These are phyloP conservation scores for Trogon surrucura DNA, from an alignment of 2,113 vertebrate genomes.

Conservation along the genomic window DNA sequence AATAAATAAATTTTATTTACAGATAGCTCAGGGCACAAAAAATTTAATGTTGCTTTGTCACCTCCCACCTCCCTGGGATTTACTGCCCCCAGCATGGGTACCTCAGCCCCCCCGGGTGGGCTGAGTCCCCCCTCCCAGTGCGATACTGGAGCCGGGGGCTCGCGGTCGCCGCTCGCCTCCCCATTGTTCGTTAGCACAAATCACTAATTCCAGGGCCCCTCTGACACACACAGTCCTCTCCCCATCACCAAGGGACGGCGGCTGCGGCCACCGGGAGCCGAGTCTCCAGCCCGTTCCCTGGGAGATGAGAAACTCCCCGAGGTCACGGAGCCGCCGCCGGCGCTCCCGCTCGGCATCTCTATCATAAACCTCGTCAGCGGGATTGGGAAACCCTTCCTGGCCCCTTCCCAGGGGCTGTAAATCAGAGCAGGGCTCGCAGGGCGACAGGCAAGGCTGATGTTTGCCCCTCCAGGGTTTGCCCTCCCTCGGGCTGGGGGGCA, in stretches of 20 bases:
- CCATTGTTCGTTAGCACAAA: not conserved
- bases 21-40: not conserved
- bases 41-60: not conserved
- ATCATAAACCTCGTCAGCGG: not conserved
- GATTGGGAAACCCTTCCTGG: not conserved
- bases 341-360: not conserved
- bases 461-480: not conserved
- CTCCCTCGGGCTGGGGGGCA: not conserved
- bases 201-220: not conserved
- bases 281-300: not conserved
- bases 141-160: not conserved
- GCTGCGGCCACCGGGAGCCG: not conserved
- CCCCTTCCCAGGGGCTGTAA: not conserved
- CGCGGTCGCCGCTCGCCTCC: not conserved
- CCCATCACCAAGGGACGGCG: not conserved
- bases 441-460: not conserved
- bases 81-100: fast-evolving
- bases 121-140: not conserved
- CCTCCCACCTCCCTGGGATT: not conserved
- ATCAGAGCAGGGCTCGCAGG: not conserved
- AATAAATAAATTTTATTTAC: not conserved
- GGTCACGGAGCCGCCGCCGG: not conserved
- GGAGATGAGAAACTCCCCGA: not conserved
- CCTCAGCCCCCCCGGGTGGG: not conserved
- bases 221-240: fast-evolving